Base-by-base conservation (phyloP, 2,888 invertebrate genomes). In the Dioctria rufipes region DNA sequence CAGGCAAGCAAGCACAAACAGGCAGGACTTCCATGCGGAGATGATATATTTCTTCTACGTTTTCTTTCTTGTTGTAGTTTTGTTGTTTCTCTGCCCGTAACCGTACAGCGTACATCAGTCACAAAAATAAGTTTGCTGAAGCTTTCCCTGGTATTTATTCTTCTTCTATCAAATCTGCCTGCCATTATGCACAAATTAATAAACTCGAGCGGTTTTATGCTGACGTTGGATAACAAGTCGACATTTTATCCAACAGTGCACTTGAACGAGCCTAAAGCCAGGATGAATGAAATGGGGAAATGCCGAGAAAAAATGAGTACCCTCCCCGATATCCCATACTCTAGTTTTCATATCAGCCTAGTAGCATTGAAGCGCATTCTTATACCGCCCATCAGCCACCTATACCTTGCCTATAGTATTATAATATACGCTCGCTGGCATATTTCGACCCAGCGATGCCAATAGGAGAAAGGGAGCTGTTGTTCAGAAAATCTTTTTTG, bases 111-210 rank as follows among this genome's bases (percentile, higher is more conserved):
- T 25, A 25, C 25, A 13, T 43, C 58, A 61, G 75, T 61, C 75
- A 75, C 75, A 75, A 75, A 75, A 75, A 75, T 75, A 75, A 61
- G 60, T 75, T 75, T 75, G 75, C 75, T 60, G 75, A 75, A 61
- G 46, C 75, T 75, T 60, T 46, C 75, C 51, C 51, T 51, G 71
- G 61, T 75, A 75, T 75, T 75, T 75, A 75, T 81, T 83, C 83
- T 83, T 83, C 82, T 83, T 81, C 83, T 82, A 83, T 84, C 84
- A 83, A 83, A 84, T 83, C 83, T 83, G 83, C 82, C 82, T 83
- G 81, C 81, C 83, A 83, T 83, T 83, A 83, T 84, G 84, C 83
- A 84, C 83, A 84, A 84, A 84, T 84, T 84, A 84, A 84, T 84
- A 84, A 84, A 84, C 83, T 84, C 83, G 83, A 84, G 83, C 83